Conservation (phyloP, 1,140 invertebrate species). For the Bacillus rossius region DNA sequence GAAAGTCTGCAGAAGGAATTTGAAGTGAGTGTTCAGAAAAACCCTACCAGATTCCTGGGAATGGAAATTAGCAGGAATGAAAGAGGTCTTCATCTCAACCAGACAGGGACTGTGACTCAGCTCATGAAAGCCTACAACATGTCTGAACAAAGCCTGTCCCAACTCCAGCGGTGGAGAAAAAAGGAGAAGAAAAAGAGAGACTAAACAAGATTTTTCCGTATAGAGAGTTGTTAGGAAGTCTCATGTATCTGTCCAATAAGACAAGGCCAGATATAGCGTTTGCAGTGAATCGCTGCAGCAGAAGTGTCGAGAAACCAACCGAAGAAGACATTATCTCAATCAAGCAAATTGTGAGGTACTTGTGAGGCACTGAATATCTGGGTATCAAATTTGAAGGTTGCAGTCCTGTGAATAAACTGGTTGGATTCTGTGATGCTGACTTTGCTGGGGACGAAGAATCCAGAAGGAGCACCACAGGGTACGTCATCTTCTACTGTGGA, state of each 20-base stretch:
- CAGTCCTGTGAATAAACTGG: not conserved
- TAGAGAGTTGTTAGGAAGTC: constrained; percentile 15
- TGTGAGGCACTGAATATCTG: constrained; percentile 24
- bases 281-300: constrained; percentile 16
- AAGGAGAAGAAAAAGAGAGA: not conserved
- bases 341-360: constrained; percentile 30
- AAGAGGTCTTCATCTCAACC: constrained; percentile 2
- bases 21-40: constrained; percentile 5
- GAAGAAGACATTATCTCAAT: constrained; percentile 24
- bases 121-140: constrained; percentile 12
- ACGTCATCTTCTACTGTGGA: constrained; percentile 26
- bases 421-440: constrained; percentile 32
- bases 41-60: constrained; percentile 17
- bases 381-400: constrained; percentile 14
- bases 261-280: constrained; percentile 23
- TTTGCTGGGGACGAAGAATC: constrained; percentile 27
- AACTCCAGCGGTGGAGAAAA: constrained; percentile 4
- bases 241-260: constrained; percentile 5
- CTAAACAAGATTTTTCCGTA: constrained; percentile 16
- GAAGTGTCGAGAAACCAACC: constrained; percentile 17
- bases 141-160: constrained; percentile 1
- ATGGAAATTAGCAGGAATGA: constrained; percentile 17
- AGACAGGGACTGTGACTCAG: constrained; percentile 2
- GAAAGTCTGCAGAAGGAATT: not conserved
- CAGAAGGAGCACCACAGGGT: constrained; percentile 33